phyloP scores from a whole-genome alignment of 2,113 vertebrate species.

The Eudyptes chrysolophus region DNA sequence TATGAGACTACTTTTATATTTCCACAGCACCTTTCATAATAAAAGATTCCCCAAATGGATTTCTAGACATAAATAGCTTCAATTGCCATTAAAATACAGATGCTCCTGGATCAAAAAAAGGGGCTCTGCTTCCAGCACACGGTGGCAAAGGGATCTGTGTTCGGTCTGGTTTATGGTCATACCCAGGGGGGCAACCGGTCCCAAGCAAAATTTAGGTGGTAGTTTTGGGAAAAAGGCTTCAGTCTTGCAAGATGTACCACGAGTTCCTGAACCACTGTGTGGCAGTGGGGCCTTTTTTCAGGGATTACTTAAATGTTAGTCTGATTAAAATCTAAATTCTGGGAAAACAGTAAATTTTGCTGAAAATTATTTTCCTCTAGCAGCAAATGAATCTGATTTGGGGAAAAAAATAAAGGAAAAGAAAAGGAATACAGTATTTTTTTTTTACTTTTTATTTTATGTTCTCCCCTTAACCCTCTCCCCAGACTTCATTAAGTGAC shows the following conservation, averaged over 20 bases:
- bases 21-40: background rate
- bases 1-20: background rate
- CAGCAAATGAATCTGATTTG: background rate
- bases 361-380: background rate
- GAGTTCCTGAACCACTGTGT: background rate
- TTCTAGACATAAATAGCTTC: background rate
- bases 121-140: background rate
- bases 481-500: background rate
- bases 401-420: fast-evolving
- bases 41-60: background rate
- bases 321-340: background rate
- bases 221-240: background rate
- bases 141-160: background rate
- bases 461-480: background rate
- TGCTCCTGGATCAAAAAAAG: fast-evolving
- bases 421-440: background rate
- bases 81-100: background rate
- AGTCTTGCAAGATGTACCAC: background rate
- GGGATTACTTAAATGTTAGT: background rate
- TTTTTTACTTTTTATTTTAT: background rate
- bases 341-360: background rate
- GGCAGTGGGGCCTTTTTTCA: background rate
- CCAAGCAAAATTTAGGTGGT: background rate
- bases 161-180: background rate
- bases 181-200: background rate